These are phyloP conservation scores for Allophyes oxyacanthae DNA, from an alignment of 2,888 invertebrate genomes.

Conservation along the genomic window DNA sequence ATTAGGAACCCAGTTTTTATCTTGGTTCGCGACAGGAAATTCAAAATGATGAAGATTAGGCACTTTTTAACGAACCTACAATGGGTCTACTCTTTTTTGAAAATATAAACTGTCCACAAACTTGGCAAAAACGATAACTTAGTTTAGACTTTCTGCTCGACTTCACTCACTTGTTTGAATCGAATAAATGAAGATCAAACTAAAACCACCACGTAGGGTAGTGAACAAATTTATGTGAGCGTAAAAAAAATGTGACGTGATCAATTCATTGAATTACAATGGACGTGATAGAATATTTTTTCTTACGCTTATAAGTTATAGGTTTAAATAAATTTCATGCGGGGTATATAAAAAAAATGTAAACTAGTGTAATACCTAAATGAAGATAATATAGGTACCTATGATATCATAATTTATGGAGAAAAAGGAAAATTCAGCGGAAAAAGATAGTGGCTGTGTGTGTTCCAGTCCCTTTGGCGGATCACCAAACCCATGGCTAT, in stretches of 20 bases:
- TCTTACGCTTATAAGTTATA: slow-evolving; percentile 1
- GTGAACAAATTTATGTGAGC: slow-evolving; percentile 8
- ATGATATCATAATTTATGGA: too few relatives aligned
- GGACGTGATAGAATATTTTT: slow-evolving; percentile 16
- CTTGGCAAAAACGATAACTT: slow-evolving; percentile 22
- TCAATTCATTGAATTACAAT: too few relatives aligned
- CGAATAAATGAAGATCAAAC: slow-evolving; percentile 1
- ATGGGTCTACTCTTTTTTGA: slow-evolving; percentile 19
- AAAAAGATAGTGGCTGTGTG: too few relatives aligned
- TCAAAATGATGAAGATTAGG: slow-evolving; percentile 19
- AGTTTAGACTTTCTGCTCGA: slow-evolving; percentile 15
- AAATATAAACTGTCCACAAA: slow-evolving; percentile 21
- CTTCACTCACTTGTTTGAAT: slow-evolving; percentile 9
- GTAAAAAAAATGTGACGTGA: slow-evolving; percentile 9
- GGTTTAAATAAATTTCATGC: too few relatives aligned
- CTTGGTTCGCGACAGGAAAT: slow-evolving; percentile 24
- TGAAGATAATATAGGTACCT: too few relatives aligned
- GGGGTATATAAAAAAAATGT: too few relatives aligned
- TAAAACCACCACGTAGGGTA: neutral
- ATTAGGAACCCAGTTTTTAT: slow-evolving; percentile 20
- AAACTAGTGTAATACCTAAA: too few relatives aligned
- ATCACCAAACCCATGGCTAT: too few relatives aligned
- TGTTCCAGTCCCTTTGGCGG: too few relatives aligned
- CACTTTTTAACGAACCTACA: slow-evolving; percentile 18
- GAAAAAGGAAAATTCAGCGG: too few relatives aligned